phyloP scores from a whole-genome alignment of 1,140 invertebrate species.

The Pantala flavescens region DNA sequence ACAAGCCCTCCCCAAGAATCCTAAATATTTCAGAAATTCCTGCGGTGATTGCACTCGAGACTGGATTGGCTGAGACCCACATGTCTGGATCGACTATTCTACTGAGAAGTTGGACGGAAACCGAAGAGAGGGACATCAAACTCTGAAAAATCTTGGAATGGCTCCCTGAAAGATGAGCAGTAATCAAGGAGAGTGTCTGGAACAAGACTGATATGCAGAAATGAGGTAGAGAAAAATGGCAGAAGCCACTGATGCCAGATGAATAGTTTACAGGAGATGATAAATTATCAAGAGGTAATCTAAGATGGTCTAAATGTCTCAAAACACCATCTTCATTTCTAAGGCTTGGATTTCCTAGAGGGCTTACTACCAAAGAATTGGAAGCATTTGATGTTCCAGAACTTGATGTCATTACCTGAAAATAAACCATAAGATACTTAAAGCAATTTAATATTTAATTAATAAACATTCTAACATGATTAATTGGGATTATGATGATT shows the following conservation, averaged over 20 bases:
- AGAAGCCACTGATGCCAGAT: not conserved
- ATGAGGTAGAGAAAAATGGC: not conserved
- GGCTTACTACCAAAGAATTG: too few species aligned
- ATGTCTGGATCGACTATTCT: not conserved
- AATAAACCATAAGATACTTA: too few species aligned
- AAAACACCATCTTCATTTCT: too few species aligned
- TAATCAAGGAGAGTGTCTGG: not conserved
- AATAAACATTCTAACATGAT: too few species aligned
- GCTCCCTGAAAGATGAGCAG: not conserved
- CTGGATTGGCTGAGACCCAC: not conserved
- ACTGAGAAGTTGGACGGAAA: not conserved
- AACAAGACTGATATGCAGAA: constrained; percentile 1
- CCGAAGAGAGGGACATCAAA: not conserved
- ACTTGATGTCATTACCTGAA: too few species aligned
- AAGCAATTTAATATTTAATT: too few species aligned
- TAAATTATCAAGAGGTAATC: too few species aligned
- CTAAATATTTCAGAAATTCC: constrained; percentile 23
- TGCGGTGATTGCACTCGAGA: not conserved
- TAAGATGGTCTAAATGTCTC: too few species aligned
- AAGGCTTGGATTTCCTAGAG: too few species aligned
- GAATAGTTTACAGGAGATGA: too few species aligned
- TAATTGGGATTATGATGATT: too few species aligned
- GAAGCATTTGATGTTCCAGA: too few species aligned
- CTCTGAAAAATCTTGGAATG: not conserved
- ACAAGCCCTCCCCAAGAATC: constrained; percentile 35